phyloP scores from a whole-genome alignment of 2,888 invertebrate species.

The Diadegma fenestrale region DNA sequence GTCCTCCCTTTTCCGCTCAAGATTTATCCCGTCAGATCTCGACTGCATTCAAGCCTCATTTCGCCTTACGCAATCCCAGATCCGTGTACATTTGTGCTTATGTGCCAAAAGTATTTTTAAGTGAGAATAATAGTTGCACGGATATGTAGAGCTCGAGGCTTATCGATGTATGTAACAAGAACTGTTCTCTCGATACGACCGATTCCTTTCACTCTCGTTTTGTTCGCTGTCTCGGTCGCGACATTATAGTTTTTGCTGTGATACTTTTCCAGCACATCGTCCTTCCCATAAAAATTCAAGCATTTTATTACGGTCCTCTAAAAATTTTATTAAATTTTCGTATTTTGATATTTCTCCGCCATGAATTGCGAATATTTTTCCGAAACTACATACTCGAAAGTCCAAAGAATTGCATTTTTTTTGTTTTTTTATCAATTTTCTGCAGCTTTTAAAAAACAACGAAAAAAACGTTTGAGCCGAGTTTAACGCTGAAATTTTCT shows the following conservation, averaged over 20 bases:
- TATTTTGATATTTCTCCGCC: not conserved
- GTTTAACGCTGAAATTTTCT: slow-evolving; percentile 55
- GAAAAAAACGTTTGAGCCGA: slow-evolving; percentile 59
- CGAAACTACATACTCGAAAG: not conserved
- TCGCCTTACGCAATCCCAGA: slow-evolving; percentile 56
- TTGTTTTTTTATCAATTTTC: too few relatives aligned
- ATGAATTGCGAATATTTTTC: not conserved
- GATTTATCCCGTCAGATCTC: slow-evolving; percentile 33
- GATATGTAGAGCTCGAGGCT: slow-evolving; percentile 41
- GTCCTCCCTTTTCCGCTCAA: not conserved
- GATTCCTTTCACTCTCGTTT: slow-evolving; percentile 57
- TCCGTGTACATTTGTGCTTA: slow-evolving; percentile 2
- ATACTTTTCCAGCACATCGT: not conserved
- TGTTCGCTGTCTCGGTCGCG: not conserved
- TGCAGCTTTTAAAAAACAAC: not conserved
- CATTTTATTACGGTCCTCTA: not conserved
- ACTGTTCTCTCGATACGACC: slow-evolving; percentile 24
- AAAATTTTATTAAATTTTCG: not conserved
- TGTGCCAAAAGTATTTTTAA: slow-evolving; percentile 44
- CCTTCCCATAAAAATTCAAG: not conserved
- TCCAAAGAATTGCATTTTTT: not conserved
- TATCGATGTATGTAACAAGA: slow-evolving; percentile 35
- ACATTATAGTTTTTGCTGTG: not conserved
- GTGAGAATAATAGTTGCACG: slow-evolving; percentile 54
- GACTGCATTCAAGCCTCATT: slow-evolving; percentile 44